Evolutionary conservation across 2,797 vertebrate genomes (phyloP), one percentile per base, ranked within the genome.

Genomic region (Vipera ursinii): DNA sequence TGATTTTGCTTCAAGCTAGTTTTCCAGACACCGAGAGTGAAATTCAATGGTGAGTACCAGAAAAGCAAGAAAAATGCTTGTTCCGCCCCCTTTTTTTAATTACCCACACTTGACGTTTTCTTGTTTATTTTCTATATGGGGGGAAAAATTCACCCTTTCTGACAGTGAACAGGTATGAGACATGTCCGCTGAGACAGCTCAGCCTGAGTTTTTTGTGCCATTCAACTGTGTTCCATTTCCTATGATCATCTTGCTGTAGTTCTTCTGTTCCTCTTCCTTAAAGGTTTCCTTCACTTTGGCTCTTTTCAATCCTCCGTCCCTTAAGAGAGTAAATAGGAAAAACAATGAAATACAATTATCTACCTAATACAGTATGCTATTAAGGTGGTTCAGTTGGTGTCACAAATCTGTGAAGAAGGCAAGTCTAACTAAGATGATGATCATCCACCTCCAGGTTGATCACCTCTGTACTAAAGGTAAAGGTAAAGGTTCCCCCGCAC

Each of bases 291-390:
- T 99, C 91, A 99, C 99, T 94, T 98, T 99, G 0, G 92, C 98
- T 96, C 99, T 97, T 96, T 99, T 99, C 96, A 99, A 97, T 0
- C 98, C 98, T 88, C 98, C 99, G 44, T 99, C 99, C 99, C 99
- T 99, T 96, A 13, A 96, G 95, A 1, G 93, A 73, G 85, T 1
- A 5, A 14, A 95, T 24, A 78, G 2, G 51, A 65, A 94, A 17
- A 48, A 48, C n/a, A 32, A 87, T 91, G 59, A 90, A 93, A n/a
- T 2, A 59, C 32, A 3, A 32, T 51, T 61, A 88, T 51, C 24
- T 26, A 53, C 44, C 44, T 48, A 85, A 24, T 12, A 86, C 12
- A 28, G 53, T 86, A 53, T 1, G 6, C 6, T 38, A 9, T 9
- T 73, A 38, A 78, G 32, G 32, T 20, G 15, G 69, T 78, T 38